Conservation (phyloP, 2,113 vertebrate species). For the chimpanzee (Pan troglodytes) region NHGRI_mPanTro3-v2.1_pri NC_072403.2:181981501-181982000, state of each 20-base stretch:
- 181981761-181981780: background rate
- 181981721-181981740: background rate
- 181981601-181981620: background rate
- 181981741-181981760: background rate
- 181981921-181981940: no score
- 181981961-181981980: background rate
- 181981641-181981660: background rate
- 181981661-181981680: background rate
- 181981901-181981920: background rate
- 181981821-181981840: background rate
- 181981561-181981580: no score
- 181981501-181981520: background rate
- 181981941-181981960: background rate
- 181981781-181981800: no score
- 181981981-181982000: no score
- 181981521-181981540: background rate
- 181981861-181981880: background rate
- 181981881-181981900: background rate
- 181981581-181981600: background rate
- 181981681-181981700: background rate
- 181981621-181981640: background rate
- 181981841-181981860: background rate
- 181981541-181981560: background rate
- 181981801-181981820: no score
- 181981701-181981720: background rate